Evolutionary conservation across 2,797 vertebrate genomes (phyloP).

Genomic region (Menidia menidia): DNA sequence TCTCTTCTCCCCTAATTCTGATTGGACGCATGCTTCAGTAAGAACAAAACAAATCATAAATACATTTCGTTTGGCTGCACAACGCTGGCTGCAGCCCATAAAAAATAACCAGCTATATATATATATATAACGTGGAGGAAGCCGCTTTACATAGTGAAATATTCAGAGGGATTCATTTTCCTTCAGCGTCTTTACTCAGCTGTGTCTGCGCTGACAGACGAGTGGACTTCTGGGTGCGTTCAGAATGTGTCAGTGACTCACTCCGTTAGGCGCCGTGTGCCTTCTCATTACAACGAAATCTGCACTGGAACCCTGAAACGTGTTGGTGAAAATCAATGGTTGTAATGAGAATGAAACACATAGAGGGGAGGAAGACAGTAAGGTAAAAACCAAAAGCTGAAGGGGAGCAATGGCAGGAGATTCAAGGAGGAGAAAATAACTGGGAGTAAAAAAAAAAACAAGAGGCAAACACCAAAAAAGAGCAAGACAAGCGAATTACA

Average conservation of each 20-base stretch:
- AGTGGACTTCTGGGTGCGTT: neutral
- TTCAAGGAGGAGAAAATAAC: no score
- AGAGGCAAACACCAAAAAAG: no score
- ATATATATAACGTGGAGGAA: neutral
- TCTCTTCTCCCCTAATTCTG: no score
- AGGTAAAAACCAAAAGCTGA: neutral
- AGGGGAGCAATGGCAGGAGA: no score
- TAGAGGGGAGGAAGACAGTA: neutral
- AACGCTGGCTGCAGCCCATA: neutral
- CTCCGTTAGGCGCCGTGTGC: neutral
- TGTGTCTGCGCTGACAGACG: neutral
- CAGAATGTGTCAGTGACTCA: neutral
- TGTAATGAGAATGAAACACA: neutral
- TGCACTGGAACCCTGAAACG: neutral
- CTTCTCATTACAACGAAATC: neutral
- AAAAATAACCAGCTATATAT: neutral
- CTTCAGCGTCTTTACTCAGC: neutral
- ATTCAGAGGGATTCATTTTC: neutral
- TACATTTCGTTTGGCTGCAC: no score
- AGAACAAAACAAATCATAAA: no score
- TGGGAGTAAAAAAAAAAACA: no score
- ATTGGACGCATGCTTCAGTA: no score
- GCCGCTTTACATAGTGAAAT: neutral
- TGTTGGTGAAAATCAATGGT: neutral
- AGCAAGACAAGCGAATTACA: no score